Percentiles rank a stretch among this genome's conserved stretches.
These are phyloP conservation scores for Neomorphus geoffroyi DNA, from an alignment of 2,797 vertebrate species.

Conservation along the genomic window DNA sequence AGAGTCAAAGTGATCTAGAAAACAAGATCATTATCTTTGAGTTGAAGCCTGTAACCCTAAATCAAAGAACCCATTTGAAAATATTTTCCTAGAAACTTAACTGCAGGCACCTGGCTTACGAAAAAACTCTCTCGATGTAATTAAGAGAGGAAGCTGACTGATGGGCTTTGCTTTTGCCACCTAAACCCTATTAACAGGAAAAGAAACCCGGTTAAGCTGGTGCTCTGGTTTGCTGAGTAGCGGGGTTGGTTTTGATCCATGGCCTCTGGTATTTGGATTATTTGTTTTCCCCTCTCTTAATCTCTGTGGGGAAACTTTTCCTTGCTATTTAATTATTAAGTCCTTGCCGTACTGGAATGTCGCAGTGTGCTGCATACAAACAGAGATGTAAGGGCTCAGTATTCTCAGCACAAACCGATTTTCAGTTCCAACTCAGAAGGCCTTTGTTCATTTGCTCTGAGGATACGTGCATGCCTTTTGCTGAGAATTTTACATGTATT, in stretches of 20 bases:
- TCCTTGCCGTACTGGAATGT: conserved; percentile 35
- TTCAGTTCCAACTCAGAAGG: not conserved
- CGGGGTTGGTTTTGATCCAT: not conserved
- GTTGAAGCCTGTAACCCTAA: not conserved
- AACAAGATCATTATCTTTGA: not conserved
- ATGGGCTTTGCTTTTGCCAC: not conserved
- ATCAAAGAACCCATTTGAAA: not conserved
- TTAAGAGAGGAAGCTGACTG: not conserved
- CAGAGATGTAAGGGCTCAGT: not conserved
- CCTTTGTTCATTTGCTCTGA: not conserved
- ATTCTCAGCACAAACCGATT: not conserved
- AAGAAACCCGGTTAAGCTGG: not conserved
- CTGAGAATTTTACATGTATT: not conserved
- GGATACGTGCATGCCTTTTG: not conserved
- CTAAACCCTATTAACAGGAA: not conserved
- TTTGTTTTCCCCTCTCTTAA: conserved; percentile 43
- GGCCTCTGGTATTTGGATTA: conserved; percentile 44
- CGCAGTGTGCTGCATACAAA: not conserved
- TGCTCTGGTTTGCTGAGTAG: not conserved
- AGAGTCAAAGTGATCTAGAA: not conserved
- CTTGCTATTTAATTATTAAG: not conserved
- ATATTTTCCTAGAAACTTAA: not conserved
- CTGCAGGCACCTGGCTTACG: not conserved
- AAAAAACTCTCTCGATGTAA: not conserved
- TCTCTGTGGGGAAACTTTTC: not conserved